Evolutionary conservation across 2,113 vertebrate species (phyloP).

Genomic region (Brienomyrus longianalis): DNA sequence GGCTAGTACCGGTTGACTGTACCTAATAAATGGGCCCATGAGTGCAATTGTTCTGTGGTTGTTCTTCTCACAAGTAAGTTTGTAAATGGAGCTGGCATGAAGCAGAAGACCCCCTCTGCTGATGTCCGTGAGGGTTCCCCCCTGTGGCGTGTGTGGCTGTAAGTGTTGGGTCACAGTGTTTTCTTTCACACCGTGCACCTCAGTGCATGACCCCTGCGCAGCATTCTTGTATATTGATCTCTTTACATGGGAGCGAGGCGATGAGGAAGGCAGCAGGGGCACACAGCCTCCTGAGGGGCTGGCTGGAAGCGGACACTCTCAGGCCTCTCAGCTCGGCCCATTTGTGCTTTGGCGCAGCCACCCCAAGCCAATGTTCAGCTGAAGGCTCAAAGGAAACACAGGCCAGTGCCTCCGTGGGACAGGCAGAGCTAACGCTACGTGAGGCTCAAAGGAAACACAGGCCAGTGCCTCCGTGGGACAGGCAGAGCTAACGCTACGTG

Average conservation of each 20-base stretch:
- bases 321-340: background rate
- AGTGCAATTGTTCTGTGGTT: background rate
- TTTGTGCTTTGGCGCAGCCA: background rate
- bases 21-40: background rate
- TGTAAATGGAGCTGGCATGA: background rate
- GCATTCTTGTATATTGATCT: background rate
- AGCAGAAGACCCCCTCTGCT: background rate
- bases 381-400: conserved; percentile 40
- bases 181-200: background rate
- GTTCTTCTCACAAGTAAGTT: background rate
- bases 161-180: background rate
- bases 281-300: background rate
- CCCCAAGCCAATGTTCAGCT: background rate
- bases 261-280: background rate
- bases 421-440: conserved; percentile 24
- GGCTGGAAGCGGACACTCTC: background rate
- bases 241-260: background rate
- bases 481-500: conserved; percentile 25
- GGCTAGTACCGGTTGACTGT: background rate
- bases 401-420: conserved; percentile 40
- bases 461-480: conserved; percentile 33
- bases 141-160: background rate
- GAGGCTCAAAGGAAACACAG: conserved; percentile 6
- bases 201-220: too few species aligned
- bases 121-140: background rate